Base-by-base conservation (phyloP, 2,797 vertebrate genomes). In the Pseudomugil gertrudae region DNA sequence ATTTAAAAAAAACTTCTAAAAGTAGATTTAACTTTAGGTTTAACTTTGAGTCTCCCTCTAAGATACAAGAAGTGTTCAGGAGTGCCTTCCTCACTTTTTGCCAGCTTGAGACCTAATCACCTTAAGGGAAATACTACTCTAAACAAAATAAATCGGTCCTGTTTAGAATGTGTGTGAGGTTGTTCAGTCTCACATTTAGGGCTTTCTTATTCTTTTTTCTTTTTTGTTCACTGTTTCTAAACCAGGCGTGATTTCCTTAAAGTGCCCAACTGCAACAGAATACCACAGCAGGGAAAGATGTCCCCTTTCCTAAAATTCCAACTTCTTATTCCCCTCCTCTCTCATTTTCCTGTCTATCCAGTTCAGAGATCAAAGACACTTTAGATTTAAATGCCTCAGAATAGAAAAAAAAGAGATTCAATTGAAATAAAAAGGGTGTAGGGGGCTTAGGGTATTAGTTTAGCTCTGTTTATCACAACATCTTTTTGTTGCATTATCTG, bases 311-410 rank as follows among this genome's bases (percentile, higher is more conserved):
- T 70, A 53, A 76, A 84, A 90, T 85, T 85, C 81, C 74, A 80
- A 83, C 64, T 74, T 85, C 81, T 45, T 74, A 57, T 67, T 38
- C 48, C 36, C 32, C 30, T 24, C 4, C 62, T 30, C 80, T 70
- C 70, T 62, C 83, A 87, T 89, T 90, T 90, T 78, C 69, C 72
- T 73, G 73, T 79, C 76, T 79, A 76, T 84, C 72, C 82, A 45
- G 50, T 90, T 78, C 83, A 36, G 55, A 88, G 89, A 92, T 91
- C 89, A 92, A 92, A 92, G 86, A 68, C 77, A 54, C 72, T 66
- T 85, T 53, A 69, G 74, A 89, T 91, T 83, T 79, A 63, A 75
- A 79, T 70, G 80, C 77, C 74, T 90, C 47, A 83, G 84, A 89
- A 89, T 90, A 78, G 6, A 30, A 79, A 77, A 89, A 74, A 75